Conservation (phyloP, 35 echinoderm and acorn worm genomes). For the Lytechinus pictus region DNA sequence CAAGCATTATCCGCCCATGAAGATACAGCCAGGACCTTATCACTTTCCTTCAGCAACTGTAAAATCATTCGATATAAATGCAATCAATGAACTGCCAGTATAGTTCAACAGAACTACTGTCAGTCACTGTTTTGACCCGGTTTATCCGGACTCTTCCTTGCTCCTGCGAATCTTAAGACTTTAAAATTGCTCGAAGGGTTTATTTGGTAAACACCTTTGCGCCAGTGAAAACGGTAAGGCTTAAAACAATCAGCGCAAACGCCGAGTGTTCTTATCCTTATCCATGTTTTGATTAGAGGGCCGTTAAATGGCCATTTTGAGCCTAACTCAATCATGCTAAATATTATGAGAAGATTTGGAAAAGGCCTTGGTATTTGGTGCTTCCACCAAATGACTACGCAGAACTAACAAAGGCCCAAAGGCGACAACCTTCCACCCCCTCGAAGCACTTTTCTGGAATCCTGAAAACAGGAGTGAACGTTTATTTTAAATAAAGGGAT, state of each 20-base stretch:
- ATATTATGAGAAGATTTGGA: neutral
- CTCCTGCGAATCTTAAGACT: neutral
- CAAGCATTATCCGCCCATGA: no score
- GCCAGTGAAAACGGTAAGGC: neutral
- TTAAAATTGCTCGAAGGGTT: neutral
- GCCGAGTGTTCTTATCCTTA: neutral
- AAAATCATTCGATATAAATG: neutral
- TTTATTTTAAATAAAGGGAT: neutral
- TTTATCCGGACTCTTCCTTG: neutral
- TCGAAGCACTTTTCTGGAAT: neutral
- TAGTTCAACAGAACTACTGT: neutral
- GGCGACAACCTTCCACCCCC: neutral
- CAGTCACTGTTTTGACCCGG: neutral
- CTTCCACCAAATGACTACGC: neutral
- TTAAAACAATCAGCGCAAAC: neutral
- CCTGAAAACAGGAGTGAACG: neutral
- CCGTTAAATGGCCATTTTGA: constrained; percentile 13
- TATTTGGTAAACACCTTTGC: neutral
- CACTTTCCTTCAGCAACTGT: no score
- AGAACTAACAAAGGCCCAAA: neutral
- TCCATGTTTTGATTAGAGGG: constrained; percentile 2
- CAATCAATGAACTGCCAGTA: neutral
- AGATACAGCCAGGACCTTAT: no score
- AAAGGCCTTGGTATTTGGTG: neutral
- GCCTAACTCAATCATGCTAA: neutral